Base-by-base conservation (phyloP, 53 echinoderm and acorn worm species). In the Mesocentrotus franciscanus region DNA sequence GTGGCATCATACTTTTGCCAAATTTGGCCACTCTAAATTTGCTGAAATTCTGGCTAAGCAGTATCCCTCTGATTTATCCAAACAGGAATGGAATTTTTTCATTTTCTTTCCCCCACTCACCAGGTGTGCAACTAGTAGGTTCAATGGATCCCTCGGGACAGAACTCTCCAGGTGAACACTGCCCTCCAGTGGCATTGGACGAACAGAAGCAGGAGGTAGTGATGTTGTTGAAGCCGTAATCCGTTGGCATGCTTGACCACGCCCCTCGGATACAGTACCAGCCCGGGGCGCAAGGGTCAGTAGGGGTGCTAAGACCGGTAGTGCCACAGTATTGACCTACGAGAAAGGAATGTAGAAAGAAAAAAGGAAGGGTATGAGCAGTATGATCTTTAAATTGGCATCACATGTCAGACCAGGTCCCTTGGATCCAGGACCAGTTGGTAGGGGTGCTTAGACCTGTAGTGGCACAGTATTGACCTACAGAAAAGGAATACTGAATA, bases 251-350 rank as follows among this genome's bases (percentile, higher is more conserved):
- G 95, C 92, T 94, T 4, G 98, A 96, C 99, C 99, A 99, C 16
- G 99, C 97, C 18, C 98, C 98, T 29, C 99, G 91, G 92, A 99
- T 97, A 59, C 99, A 99, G 96, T 99, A 99, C 99, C 99, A 99
- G 24, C 99, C 99, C 0, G 97, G 96, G 12, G 97, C 97, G 68
- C 99, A 99, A 61, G 70, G 55, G 36, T 90, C 98, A 0, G 97
- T 99, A 89, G 96, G 96, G 76, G 95, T 89, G n/a, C 96, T 95
- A 10, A 97, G 97, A 58, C 99, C 99, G 0, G 99, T 95, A 29
- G 96, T 96, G 55, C 90, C 98, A 89, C 99, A 99, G 96, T 96
- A 99, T 74, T 96, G 95, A 90, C 99, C 99, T 99, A 56, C 0
- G 20, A 79, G 18, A 24, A 33, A 68, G 60, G 9, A 96, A 78